These are phyloP conservation scores for Leptinotarsa peninsularis DNA, from an alignment of 2,888 invertebrate genomes.

Conservation along the genomic window DNA sequence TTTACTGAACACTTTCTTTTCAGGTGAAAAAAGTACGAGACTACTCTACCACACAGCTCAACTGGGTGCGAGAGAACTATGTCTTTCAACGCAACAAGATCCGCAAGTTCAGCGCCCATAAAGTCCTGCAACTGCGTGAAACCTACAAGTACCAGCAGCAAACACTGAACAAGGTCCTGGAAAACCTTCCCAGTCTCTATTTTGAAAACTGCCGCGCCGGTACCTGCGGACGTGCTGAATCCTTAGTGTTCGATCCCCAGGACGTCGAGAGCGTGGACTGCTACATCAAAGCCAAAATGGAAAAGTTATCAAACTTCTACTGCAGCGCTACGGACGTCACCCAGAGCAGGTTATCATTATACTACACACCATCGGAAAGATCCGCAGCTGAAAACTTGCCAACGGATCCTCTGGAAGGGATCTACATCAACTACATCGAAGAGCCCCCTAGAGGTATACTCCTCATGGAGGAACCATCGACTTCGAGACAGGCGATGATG, in stretches of 20 bases:
- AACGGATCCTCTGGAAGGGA: slow-evolving; percentile 67
- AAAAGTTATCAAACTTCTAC: slow-evolving; percentile 71
- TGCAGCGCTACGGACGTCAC: slow-evolving; percentile 67
- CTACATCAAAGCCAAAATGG: slow-evolving; percentile 77
- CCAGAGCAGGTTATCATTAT: slow-evolving; percentile 79
- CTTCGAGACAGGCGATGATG: slow-evolving; percentile 55
- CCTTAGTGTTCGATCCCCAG: slow-evolving; percentile 76
- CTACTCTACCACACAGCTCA: slow-evolving; percentile 90
- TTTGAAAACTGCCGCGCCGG: slow-evolving; percentile 94
- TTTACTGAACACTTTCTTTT: slow-evolving; percentile 42
- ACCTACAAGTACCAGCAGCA: slow-evolving; percentile 97
- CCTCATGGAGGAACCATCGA: slow-evolving; percentile 59
- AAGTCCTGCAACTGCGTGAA: slow-evolving; percentile 88
- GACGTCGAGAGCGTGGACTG: slow-evolving; percentile 76
- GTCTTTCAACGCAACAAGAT: slow-evolving; percentile 95
- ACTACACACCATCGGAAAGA: slow-evolving; percentile 85
- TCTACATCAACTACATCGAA: slow-evolving; percentile 78
- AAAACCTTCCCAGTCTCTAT: slow-evolving; percentile 90
- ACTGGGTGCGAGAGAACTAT: slow-evolving; percentile 95
- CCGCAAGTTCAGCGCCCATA: slow-evolving; percentile 93
- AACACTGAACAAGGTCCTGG: slow-evolving; percentile 91
- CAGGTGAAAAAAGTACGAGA: slow-evolving; percentile 92
- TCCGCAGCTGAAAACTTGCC: slow-evolving; percentile 70
- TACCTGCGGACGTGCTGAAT: slow-evolving; percentile 82
- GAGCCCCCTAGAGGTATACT: slow-evolving; percentile 50